phyloP scores from a whole-genome alignment of 1,140 invertebrate species.

The Drosophila auraria region DNA sequence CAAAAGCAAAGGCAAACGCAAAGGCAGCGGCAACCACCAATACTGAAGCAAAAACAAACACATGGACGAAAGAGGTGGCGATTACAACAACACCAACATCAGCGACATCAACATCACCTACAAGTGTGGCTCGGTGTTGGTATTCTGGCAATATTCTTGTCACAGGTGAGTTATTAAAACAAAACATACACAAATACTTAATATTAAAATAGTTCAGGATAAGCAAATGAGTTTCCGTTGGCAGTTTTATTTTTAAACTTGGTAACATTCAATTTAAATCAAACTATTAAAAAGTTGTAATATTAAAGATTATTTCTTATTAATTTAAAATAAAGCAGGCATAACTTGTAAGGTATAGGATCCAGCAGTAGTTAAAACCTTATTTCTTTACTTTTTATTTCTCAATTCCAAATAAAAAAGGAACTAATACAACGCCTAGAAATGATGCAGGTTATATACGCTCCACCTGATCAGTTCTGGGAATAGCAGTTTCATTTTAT shows the following conservation, averaged over 20 bases:
- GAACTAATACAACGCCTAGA: background rate
- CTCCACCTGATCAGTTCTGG: conserved; percentile 1
- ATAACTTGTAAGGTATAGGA: too few species aligned
- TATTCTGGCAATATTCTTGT: conserved; percentile 66
- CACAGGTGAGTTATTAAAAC: conserved; percentile 59
- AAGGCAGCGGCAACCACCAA: conserved; percentile 17
- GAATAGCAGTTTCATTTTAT: background rate
- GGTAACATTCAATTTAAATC: background rate
- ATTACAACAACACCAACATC: conserved; percentile 20
- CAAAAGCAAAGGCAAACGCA: conserved; percentile 24
- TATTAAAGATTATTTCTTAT: background rate
- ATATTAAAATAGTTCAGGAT: background rate
- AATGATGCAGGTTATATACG: background rate
- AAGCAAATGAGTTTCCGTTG: background rate
- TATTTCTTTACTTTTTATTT: too few species aligned
- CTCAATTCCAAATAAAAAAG: too few species aligned
- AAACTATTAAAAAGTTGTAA: background rate
- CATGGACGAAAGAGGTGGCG: conserved; percentile 27
- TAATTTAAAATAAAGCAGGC: too few species aligned
- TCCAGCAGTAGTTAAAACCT: too few species aligned
- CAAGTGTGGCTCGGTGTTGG: conserved; percentile 55
- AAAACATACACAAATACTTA: background rate
- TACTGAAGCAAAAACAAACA: conserved; percentile 23
- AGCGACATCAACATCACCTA: conserved; percentile 32
- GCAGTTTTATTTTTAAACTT: background rate